A percentile compares a stretch with the other conserved stretches of the same genome.
Evolutionary conservation across 2,888 invertebrate genomes (phyloP).

Genomic region (Nebria salina): DNA sequence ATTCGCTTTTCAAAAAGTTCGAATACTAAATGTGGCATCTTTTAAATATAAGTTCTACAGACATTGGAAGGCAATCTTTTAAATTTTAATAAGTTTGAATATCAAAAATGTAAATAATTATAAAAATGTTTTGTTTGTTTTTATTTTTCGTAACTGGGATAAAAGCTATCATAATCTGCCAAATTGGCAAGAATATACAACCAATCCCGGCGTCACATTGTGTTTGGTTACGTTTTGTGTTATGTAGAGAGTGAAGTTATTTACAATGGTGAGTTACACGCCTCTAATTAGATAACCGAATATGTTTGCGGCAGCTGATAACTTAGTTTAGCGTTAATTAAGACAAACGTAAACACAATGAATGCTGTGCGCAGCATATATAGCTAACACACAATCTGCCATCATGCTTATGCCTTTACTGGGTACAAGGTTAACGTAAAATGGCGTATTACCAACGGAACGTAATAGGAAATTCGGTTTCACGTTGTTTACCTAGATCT

Average conservation of each 20-base stretch:
- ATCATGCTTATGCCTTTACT: background rate
- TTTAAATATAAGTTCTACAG: no score
- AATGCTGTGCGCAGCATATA: slow-evolving; percentile 12
- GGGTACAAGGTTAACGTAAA: background rate
- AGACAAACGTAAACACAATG: slow-evolving; percentile 42
- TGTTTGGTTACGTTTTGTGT: background rate
- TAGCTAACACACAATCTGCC: background rate
- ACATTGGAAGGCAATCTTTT: no score
- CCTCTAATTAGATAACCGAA: slow-evolving; percentile 45
- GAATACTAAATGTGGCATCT: no score
- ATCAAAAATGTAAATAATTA: no score
- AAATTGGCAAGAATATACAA: no score
- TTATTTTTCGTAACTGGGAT: no score
- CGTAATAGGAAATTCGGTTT: slow-evolving; percentile 9
- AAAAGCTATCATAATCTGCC: no score
- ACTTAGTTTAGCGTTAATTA: slow-evolving; percentile 43
- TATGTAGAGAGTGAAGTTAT: background rate
- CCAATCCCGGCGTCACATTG: background rate
- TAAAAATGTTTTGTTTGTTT: no score
- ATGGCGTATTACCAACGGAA: background rate
- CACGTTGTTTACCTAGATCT: background rate
- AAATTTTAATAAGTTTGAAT: no score
- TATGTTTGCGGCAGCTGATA: slow-evolving; percentile 41
- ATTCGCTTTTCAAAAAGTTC: slow-evolving; percentile 15
- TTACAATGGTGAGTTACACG: slow-evolving; percentile 7